A percentile compares a stretch with the other conserved stretches of the same genome.
Evolutionary conservation across 2,888 invertebrate species (phyloP).

Genomic region (Sisyra terminalis): DNA sequence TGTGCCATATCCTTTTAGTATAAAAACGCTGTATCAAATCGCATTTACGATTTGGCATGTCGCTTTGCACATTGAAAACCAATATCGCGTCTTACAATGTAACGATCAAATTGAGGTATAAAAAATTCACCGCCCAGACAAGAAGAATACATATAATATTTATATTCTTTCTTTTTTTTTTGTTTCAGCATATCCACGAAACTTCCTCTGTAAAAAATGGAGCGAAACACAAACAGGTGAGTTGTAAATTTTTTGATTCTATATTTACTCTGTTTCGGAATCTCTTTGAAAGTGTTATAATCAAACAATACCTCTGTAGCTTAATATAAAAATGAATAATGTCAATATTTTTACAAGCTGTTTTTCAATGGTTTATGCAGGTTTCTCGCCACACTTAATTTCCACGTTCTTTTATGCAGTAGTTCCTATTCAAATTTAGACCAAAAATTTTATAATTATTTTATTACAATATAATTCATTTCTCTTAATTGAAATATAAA

Average conservation of each 20-base stretch:
- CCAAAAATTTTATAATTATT: too few species aligned
- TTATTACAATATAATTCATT: too few species aligned
- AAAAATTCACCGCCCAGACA: not conserved
- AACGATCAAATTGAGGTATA: not conserved
- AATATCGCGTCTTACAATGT: conserved; percentile 7
- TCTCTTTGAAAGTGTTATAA: not conserved
- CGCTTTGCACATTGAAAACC: conserved; percentile 49
- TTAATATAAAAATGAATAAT: too few species aligned
- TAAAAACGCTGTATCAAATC: conserved; percentile 46
- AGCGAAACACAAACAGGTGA: conserved; percentile 28
- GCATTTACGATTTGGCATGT: conserved; percentile 63
- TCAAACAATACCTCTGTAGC: too few species aligned
- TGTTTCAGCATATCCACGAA: conserved; percentile 32
- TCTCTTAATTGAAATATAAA: too few species aligned
- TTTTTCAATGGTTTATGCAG: too few species aligned
- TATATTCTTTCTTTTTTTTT: conserved; percentile 15
- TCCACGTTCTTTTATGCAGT: too few species aligned
- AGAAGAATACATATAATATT: not conserved
- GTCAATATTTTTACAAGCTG: too few species aligned
- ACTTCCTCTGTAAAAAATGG: conserved; percentile 25
- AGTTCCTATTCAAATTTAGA: too few species aligned
- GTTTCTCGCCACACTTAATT: too few species aligned
- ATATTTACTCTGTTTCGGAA: not conserved
- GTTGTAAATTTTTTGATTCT: conserved; percentile 8
- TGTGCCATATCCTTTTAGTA: conserved; percentile 31